Conservation (phyloP, 2,797 vertebrate species). For the Gephyroberyx darwinii region DNA sequence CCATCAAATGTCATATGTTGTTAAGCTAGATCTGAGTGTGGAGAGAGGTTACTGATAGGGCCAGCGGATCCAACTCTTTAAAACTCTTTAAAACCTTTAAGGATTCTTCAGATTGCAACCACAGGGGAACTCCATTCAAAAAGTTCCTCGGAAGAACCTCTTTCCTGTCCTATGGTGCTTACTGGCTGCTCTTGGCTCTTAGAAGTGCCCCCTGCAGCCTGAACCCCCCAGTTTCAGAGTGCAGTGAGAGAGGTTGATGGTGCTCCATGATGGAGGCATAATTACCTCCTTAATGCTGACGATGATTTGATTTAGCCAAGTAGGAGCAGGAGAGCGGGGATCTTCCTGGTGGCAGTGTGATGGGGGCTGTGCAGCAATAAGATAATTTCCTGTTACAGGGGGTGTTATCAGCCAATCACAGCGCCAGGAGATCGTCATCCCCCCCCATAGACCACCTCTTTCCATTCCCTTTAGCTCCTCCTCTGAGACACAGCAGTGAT, state of each 20-base stretch:
- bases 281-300: constrained; percentile 53
- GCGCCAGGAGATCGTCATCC: constrained; percentile 14
- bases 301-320: constrained; percentile 59
- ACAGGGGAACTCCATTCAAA: no score
- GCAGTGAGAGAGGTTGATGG: constrained; percentile 1
- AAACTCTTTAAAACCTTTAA: no score
- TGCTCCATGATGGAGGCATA: constrained; percentile 36
- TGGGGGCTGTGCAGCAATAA: constrained; percentile 52
- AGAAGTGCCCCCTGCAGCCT: neutral
- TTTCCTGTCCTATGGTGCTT: neutral
- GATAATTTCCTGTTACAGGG: constrained; percentile 66
- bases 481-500: constrained; percentile 52
- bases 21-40: no score
- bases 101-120: no score
- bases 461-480: constrained; percentile 50
- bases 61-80: no score
- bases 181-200: constrained; percentile 14
- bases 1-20: no score
- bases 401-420: constrained; percentile 63
- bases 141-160: no score
- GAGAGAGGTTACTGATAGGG: no score
- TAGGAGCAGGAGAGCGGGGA: constrained; percentile 43
- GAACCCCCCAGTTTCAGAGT: constrained; percentile 5
- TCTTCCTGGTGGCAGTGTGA: constrained; percentile 49
- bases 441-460: constrained; percentile 34